Evolutionary conservation across 1,140 invertebrate species (phyloP), one percentile per base, ranked within the genome.

Genomic region (Apis laboriosa): DNA sequence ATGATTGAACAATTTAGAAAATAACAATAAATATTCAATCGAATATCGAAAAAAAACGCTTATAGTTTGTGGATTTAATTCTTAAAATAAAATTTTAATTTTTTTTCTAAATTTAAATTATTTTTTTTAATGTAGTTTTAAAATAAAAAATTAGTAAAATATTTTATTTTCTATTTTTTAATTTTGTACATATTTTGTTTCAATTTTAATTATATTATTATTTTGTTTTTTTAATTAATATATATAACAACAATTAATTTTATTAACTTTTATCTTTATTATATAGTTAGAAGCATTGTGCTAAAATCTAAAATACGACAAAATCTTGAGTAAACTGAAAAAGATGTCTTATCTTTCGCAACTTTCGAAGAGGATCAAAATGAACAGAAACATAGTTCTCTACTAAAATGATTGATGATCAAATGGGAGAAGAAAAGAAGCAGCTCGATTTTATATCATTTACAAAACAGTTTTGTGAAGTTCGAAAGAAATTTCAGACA

Each of bases 321-420:
- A 55, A 51, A 19, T 71, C 24, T n/a, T 2, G 11, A 9, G 24
- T 19, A 43, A 73, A 21, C 34, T 21, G 9, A 70, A 63, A 24
- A 19, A 24, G 66, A 24, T 55, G 64, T 73, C 15, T 61, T 34
- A 51, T n/a, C 49, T 63, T n/a, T 15, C 49, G 19, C 13, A 64
- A 73, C 19, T 80, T 80, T 64, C 17, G n/a, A 60, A 53, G 19
- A n/a, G 3, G 12, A 43, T 53, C 58, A 43, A 55, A 63, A 63
- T 11, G 1, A 55, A 4, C 24, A 19, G 24, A 28, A 43, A 53
- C 63, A 43, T 43, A 28, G 58, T 73, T 73, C 43, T 7, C 49
- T 5, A 19, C 17, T 5, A 53, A 63, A 63, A 34, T 80, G 77
- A 80, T 80, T 56, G 77, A 80, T 73, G 77, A 73, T 71, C 58